phyloP scores from a whole-genome alignment of 2,888 invertebrate genomes.

The Ormyrus pomaceus region DNA sequence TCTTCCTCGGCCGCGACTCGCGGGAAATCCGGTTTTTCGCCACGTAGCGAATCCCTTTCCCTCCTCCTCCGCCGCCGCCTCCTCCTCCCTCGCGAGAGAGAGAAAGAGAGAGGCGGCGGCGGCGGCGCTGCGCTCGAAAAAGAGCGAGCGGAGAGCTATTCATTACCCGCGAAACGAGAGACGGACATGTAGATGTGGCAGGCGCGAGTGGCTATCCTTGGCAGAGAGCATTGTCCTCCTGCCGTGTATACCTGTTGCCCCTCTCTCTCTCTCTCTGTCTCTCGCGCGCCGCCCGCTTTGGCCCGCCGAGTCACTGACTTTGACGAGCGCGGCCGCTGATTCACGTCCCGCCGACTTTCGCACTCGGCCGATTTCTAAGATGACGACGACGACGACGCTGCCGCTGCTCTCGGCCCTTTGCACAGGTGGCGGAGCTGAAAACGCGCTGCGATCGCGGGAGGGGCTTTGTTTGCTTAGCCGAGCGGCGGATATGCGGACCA shows the following conservation, averaged over 20 bases:
- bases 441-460: too few species aligned
- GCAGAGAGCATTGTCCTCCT: conserved; percentile 70
- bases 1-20: conserved; percentile 16
- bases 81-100: too few species aligned
- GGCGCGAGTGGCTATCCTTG: conserved; percentile 69
- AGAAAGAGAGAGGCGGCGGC: neutral
- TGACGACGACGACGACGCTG: neutral
- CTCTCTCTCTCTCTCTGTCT: neutral
- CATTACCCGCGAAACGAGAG: neutral
- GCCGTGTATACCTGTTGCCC: conserved; percentile 7
- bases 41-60: neutral
- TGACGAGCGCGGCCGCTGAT: conserved; percentile 41
- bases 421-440: too few species aligned
- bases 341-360: conserved; percentile 47
- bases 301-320: conserved; percentile 49
- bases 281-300: conserved; percentile 6
- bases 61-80: too few species aligned
- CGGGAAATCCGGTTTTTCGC: conserved; percentile 42
- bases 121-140: neutral
- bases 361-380: conserved; percentile 41
- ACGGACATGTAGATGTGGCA: conserved; percentile 14
- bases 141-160: too few species aligned
- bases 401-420: too few species aligned
- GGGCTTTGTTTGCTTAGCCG: too few species aligned
- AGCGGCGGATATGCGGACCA: too few species aligned